These are phyloP conservation scores for Pomacea canaliculata DNA, from an alignment of 2,888 invertebrate species.

Conservation along the genomic window DNA sequence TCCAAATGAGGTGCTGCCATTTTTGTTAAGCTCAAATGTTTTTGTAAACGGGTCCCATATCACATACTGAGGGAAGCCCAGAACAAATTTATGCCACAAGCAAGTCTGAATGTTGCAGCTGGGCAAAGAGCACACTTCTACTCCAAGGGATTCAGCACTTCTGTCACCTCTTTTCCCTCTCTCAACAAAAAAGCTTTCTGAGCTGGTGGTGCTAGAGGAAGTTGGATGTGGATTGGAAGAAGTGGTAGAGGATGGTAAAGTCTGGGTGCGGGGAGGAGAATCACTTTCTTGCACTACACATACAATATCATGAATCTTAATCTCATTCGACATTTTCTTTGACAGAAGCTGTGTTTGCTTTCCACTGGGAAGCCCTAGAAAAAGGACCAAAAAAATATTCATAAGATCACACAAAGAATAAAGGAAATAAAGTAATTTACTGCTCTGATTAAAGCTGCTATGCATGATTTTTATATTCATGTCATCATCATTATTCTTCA, in stretches of 20 bases:
- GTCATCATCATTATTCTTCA: no score
- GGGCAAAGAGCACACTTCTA: constrained; percentile 16
- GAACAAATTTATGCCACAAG: constrained; percentile 28
- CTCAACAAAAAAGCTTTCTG: not conserved
- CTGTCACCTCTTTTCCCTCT: not conserved
- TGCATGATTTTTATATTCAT: no score
- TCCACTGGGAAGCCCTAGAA: not conserved
- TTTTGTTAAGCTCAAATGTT: constrained; percentile 44
- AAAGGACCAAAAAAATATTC: not conserved
- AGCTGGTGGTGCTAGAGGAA: not conserved
- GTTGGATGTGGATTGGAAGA: not conserved
- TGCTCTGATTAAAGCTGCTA: no score
- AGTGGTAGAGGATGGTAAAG: not conserved
- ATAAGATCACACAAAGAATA: no score
- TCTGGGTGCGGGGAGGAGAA: not conserved
- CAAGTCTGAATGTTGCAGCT: constrained; percentile 11
- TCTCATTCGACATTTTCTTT: constrained; percentile 13
- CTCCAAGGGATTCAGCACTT: constrained; percentile 7
- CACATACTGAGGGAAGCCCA: constrained; percentile 45
- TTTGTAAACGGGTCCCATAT: constrained; percentile 51
- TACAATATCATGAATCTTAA: constrained; percentile 18
- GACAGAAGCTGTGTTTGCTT: not conserved
- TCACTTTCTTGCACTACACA: constrained; percentile 8
- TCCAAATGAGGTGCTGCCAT: constrained; percentile 39
- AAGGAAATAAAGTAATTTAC: no score